Conservation (phyloP, 2,113 vertebrate species). For the Trochalopteron elliotii region DNA sequence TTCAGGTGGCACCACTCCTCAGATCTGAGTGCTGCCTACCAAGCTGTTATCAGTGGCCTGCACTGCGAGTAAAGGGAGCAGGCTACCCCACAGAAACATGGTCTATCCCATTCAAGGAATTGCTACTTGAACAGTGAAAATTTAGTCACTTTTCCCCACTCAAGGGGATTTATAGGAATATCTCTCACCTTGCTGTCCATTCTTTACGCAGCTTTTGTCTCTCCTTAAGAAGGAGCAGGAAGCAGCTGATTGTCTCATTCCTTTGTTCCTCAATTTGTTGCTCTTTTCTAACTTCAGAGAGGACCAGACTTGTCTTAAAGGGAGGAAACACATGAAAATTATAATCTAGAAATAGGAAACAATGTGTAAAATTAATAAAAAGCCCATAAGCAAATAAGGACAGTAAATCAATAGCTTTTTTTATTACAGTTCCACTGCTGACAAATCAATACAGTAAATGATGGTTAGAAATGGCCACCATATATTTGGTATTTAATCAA, state of each 20-base stretch:
- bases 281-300: slow-evolving; percentile 70
- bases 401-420: slow-evolving; percentile 84
- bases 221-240: slow-evolving; percentile 82
- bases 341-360: slow-evolving; percentile 64
- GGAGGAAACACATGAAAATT: slow-evolving; percentile 61
- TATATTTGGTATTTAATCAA: slow-evolving; percentile 81
- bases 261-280: slow-evolving; percentile 71
- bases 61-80: not conserved
- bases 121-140: not conserved
- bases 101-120: not conserved
- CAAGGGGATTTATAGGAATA: not conserved
- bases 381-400: slow-evolving; percentile 82
- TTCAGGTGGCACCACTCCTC: not conserved
- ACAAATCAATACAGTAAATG: slow-evolving; percentile 83
- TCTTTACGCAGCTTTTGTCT: slow-evolving; percentile 88
- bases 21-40: not conserved
- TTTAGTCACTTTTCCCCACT: not conserved
- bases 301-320: slow-evolving; percentile 83
- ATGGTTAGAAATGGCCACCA: slow-evolving; percentile 77
- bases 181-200: slow-evolving; percentile 89
- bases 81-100: not conserved
- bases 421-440: slow-evolving; percentile 78
- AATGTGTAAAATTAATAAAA: slow-evolving; percentile 82
- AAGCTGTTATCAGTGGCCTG: not conserved
- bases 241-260: slow-evolving; percentile 78